phyloP scores from a whole-genome alignment of 2,888 invertebrate genomes.

The Lepidonotus clava region DNA sequence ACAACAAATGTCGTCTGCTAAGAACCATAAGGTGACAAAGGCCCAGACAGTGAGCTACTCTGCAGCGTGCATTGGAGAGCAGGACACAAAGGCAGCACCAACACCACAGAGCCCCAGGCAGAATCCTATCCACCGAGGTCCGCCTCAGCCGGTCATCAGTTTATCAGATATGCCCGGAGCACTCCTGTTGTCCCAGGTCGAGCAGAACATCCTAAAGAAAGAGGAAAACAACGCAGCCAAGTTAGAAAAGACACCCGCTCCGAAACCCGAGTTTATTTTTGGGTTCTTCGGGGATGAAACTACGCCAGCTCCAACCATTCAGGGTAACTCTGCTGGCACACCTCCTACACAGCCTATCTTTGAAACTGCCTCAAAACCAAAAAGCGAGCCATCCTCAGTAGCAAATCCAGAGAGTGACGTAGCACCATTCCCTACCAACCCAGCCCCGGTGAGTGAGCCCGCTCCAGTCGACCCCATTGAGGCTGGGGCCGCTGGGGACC shows the following conservation, averaged over 20 bases:
- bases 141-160: no score
- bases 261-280: not conserved
- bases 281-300: not conserved
- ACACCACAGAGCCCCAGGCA: no score
- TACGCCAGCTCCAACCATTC: not conserved
- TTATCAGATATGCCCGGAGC: not conserved
- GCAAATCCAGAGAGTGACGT: not conserved
- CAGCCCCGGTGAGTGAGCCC: not conserved
- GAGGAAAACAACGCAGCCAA: not conserved
- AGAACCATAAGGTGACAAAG: no score
- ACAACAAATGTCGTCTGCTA: no score
- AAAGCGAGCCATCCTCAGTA: not conserved
- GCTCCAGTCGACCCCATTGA: not conserved
- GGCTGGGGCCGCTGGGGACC: slow-evolving; percentile 3
- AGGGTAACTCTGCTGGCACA: not conserved
- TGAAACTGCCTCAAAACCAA: not conserved
- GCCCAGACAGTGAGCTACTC: no score
- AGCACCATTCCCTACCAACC: not conserved
- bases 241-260: not conserved
- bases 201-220: not conserved
- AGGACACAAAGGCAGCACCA: no score
- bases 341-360: not conserved
- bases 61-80: no score
- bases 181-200: not conserved
- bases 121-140: no score